Evolutionary conservation across 2,888 invertebrate genomes (phyloP).

Genomic region (Cephalotes varians): DNA sequence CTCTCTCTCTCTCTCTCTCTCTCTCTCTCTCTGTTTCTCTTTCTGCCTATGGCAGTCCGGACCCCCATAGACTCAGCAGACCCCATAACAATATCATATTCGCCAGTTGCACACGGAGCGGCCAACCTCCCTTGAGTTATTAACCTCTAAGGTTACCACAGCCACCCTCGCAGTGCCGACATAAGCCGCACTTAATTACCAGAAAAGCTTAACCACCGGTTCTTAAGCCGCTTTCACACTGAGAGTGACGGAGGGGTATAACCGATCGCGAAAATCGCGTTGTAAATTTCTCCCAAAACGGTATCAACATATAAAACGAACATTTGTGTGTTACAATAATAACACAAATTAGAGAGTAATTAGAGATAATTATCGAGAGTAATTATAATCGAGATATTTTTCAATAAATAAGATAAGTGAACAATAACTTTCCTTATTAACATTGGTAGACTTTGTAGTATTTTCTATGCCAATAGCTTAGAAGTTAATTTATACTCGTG

Average conservation of each 20-base stretch:
- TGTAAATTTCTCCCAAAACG: neutral
- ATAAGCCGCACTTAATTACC: constrained; percentile 82
- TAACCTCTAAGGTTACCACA: constrained; percentile 85
- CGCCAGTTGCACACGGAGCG: constrained; percentile 67
- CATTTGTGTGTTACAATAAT: neutral
- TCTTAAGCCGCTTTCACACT: constrained; percentile 64
- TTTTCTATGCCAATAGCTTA: constrained; percentile 28
- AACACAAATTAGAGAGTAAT: too few relatives aligned
- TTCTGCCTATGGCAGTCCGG: constrained; percentile 37
- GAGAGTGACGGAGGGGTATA: neutral
- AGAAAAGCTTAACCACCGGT: constrained; percentile 79
- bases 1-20: constrained; percentile 20
- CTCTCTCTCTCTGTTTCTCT: constrained; percentile 22
- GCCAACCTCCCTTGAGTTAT: constrained; percentile 80
- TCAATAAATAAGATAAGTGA: neutral
- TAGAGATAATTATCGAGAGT: neutral
- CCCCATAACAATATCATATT: constrained; percentile 85
- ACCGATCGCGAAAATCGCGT: constrained; percentile 1
- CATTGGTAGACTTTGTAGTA: neutral
- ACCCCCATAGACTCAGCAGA: constrained; percentile 62
- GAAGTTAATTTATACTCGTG: constrained; percentile 69
- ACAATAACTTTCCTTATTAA: neutral
- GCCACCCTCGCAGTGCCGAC: constrained; percentile 77
- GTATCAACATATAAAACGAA: neutral
- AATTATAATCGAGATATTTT: neutral